Percentiles rank a stretch among this genome's conserved stretches.
Conservation (phyloP, 2,797 vertebrate species). For the Sitta carolinensis region DNA sequence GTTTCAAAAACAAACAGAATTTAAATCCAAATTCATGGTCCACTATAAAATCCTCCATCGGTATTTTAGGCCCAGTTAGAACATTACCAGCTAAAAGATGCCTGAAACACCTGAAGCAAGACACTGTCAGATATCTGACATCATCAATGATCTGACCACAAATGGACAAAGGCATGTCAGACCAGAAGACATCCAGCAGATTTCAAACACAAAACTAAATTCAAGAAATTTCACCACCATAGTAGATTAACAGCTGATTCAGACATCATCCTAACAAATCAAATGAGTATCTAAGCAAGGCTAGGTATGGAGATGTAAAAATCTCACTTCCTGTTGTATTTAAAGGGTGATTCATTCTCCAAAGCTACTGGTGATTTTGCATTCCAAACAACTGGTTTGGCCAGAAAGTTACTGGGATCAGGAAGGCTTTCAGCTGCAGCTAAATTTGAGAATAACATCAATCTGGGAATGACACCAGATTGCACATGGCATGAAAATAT, state of each 20-base stretch:
- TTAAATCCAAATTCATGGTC: not conserved
- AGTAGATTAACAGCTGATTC: not conserved
- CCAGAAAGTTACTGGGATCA: not conserved
- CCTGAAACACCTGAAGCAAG: not conserved
- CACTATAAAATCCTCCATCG: not conserved
- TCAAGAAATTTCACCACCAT: not conserved
- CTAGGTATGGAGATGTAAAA: not conserved
- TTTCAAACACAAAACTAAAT: not conserved
- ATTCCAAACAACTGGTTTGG: not conserved
- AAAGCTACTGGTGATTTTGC: not conserved
- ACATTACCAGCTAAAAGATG: not conserved
- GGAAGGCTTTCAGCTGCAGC: not conserved
- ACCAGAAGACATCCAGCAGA: not conserved
- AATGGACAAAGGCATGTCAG: not conserved
- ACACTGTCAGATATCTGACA: not conserved
- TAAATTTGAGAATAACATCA: not conserved
- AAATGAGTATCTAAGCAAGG: not conserved
- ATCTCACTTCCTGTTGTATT: not conserved
- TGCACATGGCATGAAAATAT: not conserved
- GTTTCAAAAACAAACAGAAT: conserved; percentile 9
- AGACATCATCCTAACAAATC: not conserved
- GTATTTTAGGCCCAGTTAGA: not conserved
- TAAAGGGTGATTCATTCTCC: not conserved
- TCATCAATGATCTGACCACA: not conserved
- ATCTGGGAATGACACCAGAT: not conserved